A percentile compares a stretch with the other conserved stretches of the same genome.
Conservation (phyloP, 2,888 invertebrate species). For the Bombylius major region DNA sequence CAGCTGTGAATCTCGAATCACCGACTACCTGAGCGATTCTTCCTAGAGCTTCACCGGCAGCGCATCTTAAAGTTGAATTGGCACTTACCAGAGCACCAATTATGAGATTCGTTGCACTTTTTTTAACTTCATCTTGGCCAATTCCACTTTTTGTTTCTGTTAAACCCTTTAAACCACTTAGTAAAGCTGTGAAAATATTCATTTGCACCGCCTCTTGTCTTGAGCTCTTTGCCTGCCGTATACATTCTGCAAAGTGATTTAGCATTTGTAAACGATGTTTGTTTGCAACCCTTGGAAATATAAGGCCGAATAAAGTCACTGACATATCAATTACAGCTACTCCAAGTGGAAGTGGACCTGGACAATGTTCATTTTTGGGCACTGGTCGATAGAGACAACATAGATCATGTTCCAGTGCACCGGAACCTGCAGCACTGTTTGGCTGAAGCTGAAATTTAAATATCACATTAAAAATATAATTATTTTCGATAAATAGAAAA, state of each 20-base stretch:
- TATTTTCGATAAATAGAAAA: neutral
- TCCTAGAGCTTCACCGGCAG: slow-evolving; percentile 90
- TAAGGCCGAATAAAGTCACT: slow-evolving; percentile 80
- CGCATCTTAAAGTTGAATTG: slow-evolving; percentile 74
- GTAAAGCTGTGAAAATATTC: slow-evolving; percentile 88
- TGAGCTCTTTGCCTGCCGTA: slow-evolving; percentile 81
- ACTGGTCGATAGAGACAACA: slow-evolving; percentile 75
- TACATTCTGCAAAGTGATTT: slow-evolving; percentile 92
- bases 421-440: slow-evolving; percentile 89
- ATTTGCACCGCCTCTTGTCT: slow-evolving; percentile 92
- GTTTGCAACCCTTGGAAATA: slow-evolving; percentile 87
- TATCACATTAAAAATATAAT: no score
- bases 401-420: slow-evolving; percentile 92
- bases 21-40: slow-evolving; percentile 82
- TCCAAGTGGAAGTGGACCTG: slow-evolving; percentile 80
- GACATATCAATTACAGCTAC: slow-evolving; percentile 95
- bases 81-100: slow-evolving; percentile 64
- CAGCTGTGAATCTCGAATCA: slow-evolving; percentile 77
- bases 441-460: slow-evolving; percentile 63
- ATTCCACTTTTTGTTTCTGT: slow-evolving; percentile 76
- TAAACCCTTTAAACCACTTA: slow-evolving; percentile 77
- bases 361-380: slow-evolving; percentile 38
- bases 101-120: slow-evolving; percentile 66
- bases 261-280: slow-evolving; percentile 97
- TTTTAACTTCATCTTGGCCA: slow-evolving; percentile 83